Base-by-base conservation (phyloP, 2,113 vertebrate species). In the Gopherus evgoodei region DNA sequence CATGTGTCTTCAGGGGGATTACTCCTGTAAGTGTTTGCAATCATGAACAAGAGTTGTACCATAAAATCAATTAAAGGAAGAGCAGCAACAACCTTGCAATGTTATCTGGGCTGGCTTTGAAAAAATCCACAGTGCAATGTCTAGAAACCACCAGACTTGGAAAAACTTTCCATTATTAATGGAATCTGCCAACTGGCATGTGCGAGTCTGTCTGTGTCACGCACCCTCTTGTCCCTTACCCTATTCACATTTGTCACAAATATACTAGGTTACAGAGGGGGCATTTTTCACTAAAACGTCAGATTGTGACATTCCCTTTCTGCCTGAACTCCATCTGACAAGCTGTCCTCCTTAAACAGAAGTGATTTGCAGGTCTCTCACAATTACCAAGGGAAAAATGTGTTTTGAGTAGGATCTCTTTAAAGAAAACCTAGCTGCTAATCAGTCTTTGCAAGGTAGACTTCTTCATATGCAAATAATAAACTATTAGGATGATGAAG, bases 381-480 rank as follows among this genome's bases (percentile, higher is more conserved):
- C 53, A 57, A 1, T 24, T 19, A 83, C 57, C 56, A n/a, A 44
- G 0, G 0, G 59, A 22, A 82, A 12, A 50, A 86, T 87, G 42
- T 2, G 0, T 91, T 92, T 79, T 3, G 29, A 50, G 38, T 47
- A 17, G 62, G 44, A 92, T 94, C 6, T 65, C 29, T 1, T 4
- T 31, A 50, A 91, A 78, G 0, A 0, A 92, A 89, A 82, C 5
- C 1, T 53, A 12, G 6, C 65, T 38, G 0, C 11, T 27, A 22
- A 57, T 31, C 4, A 2, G 1, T 0, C 12, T 5, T 62, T 44
- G 2, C 49, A 1, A 1, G 1, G 25, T 1, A 1, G 81, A 90
- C 16, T 52, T 96, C 91, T 94, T 96, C 87, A 84, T 42, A 89
- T 94, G 87, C 94, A 94, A 94, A 87, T 90, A 82, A 88, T 89